Evolutionary conservation across 2,113 vertebrate genomes (phyloP), one percentile per base, ranked within the genome.

Genomic region (Aix galericulata): DNA sequence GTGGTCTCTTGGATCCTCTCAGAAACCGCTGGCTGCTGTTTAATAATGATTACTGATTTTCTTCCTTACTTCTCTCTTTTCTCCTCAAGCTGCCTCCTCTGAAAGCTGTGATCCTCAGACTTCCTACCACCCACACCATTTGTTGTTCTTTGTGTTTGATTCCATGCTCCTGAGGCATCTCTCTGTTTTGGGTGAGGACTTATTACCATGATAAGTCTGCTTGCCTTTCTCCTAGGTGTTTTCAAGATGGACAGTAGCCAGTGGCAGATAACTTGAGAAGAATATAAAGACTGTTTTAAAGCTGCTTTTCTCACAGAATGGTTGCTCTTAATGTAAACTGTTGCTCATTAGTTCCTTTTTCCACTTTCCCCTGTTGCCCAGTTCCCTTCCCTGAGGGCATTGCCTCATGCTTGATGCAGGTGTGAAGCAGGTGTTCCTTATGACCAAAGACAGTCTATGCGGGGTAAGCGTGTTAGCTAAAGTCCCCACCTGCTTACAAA

Each of bases 381-480:
- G 0, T 60, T 93, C 90, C 22, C 32, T 95, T 82, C 92, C 93
- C 69, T 71, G 66, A 89, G 89, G 95, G 83, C 23, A 62, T 44
- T 92, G 71, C 69, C 83, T 93, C 96, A 83, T 66, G 84, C 89
- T 20, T 40, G 13, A 32, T 62, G 69, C 96, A 96, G 96, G 83
- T 95, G 95, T 88, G 94, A 75, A 36, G 62, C 88, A 95, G 93
- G 25, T 96, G 92, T 92, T 93, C 56, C 38, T 60, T 40, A 6
- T 31, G 74, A n/a, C 42, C 64, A 60, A 77, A 68, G 62, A 48
- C 42, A 44, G 55, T 67, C 66, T 93, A 6, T 82, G 48, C 84
- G 77, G 58, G 66, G 66, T 88, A 78, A 86, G 29, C 20, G 4
- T 17, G 56, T 92, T 76, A 92, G 83, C 94, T 38, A 13, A 78